Conservation (phyloP, 2,888 invertebrate species). For the Lacanobia wlatinum region DNA sequence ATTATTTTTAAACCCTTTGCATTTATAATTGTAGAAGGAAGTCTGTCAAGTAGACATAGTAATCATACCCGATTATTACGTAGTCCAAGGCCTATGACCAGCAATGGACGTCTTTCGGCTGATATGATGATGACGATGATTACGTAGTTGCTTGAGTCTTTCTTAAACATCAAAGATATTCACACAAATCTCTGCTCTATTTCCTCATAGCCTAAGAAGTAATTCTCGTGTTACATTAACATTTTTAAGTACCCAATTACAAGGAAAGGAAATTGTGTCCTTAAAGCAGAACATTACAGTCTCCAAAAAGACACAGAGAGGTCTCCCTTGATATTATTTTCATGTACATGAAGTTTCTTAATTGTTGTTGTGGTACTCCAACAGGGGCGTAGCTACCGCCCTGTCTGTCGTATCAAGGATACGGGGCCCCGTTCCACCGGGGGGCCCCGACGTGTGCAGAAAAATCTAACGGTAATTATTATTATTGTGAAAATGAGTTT, state of each 20-base stretch:
- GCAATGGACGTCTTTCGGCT: no score
- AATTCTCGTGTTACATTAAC: constrained; percentile 27
- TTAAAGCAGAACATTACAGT: constrained; percentile 31
- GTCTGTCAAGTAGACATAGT: no score
- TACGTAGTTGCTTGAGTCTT: background rate
- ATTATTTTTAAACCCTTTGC: no score
- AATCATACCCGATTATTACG: background rate
- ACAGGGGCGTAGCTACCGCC: no score
- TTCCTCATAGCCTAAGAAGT: constrained; percentile 15
- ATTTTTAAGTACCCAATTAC: constrained; percentile 54
- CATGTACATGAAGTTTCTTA: constrained; percentile 32
- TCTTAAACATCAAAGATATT: background rate
- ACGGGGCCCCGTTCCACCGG: no score
- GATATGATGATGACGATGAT: no score
- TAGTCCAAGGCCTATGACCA: no score
- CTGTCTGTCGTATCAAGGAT: no score
- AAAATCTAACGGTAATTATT: no score
- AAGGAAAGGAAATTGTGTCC: constrained; percentile 42
- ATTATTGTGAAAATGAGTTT: no score
- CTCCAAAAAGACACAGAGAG: constrained; percentile 35
- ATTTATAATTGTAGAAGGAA: no score
- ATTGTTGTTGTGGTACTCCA: constrained; percentile 13
- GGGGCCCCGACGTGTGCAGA: no score
- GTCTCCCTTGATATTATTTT: constrained; percentile 34
- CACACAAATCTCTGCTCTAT: constrained; percentile 1